Conservation (phyloP, 2,888 invertebrate genomes). For the Chrysodeixis includens region DNA sequence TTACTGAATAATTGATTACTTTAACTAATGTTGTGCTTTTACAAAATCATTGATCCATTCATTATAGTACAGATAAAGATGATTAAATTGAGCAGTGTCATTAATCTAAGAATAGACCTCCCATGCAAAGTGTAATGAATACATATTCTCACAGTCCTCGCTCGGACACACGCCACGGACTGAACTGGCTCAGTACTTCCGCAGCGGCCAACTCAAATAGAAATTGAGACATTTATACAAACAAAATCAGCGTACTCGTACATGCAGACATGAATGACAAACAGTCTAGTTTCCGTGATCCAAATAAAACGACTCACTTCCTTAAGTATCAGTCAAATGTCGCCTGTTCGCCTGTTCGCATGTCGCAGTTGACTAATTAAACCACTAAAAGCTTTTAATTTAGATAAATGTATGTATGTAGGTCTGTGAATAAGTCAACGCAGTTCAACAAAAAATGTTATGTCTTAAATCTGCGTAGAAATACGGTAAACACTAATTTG, state of each 20-base stretch:
- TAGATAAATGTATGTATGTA: slow-evolving; percentile 44
- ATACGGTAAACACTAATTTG: slow-evolving; percentile 31
- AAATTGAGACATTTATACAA: slow-evolving; percentile 60
- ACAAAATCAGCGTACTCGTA: slow-evolving; percentile 55
- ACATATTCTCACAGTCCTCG: slow-evolving; percentile 68
- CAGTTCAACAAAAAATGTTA: slow-evolving; percentile 37
- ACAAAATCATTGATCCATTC: slow-evolving; percentile 61
- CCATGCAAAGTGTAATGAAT: slow-evolving; percentile 69
- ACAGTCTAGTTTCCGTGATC: slow-evolving; percentile 62
- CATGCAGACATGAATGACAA: slow-evolving; percentile 52
- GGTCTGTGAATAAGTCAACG: slow-evolving; percentile 31
- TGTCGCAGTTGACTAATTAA: slow-evolving; percentile 46
- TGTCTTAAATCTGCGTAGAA: slow-evolving; percentile 41
- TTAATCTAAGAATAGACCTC: slow-evolving; percentile 70
- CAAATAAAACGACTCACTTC: slow-evolving; percentile 61
- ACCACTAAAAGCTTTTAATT: slow-evolving; percentile 41
- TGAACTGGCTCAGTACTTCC: slow-evolving; percentile 72
- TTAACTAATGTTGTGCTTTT: slow-evolving; percentile 60
- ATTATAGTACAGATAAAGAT: slow-evolving; percentile 64
- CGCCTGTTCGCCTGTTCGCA: slow-evolving; percentile 25
- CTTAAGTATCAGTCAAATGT: slow-evolving; percentile 44
- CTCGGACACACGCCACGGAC: slow-evolving; percentile 56
- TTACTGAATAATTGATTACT: slow-evolving; percentile 52
- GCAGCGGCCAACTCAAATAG: slow-evolving; percentile 53
- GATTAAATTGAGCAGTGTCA: slow-evolving; percentile 62